These are phyloP conservation scores for Epsilonema sp. DNA, from an alignment of 2,888 invertebrate species.

Conservation along the genomic window DNA sequence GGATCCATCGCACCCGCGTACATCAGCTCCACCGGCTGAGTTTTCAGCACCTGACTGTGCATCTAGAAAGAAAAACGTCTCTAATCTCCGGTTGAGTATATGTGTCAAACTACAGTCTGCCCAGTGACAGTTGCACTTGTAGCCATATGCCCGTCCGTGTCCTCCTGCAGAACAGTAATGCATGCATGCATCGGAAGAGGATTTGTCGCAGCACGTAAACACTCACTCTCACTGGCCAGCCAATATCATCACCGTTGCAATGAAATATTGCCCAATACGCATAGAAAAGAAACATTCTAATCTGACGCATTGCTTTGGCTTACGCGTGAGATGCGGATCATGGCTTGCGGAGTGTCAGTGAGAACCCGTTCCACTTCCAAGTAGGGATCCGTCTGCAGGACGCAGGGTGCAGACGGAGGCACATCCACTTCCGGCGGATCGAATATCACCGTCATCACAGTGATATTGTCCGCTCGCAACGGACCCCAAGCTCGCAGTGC, in stretches of 20 bases:
- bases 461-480: conserved; percentile 86
- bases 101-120: no score
- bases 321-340: conserved; percentile 1
- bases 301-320: no score
- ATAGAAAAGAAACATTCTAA: no score
- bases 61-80: no score
- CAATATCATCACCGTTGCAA: no score
- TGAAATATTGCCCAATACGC: no score
- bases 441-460: conserved; percentile 53
- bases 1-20: conserved; percentile 8
- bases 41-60: not conserved
- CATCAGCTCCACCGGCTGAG: conserved; percentile 8
- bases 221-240: no score
- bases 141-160: no score
- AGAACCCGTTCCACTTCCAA: conserved; percentile 3
- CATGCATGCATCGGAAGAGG: no score
- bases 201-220: no score
- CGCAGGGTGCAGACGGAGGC: not conserved
- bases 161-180: no score
- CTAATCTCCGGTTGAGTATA: no score
- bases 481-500: conserved; percentile 63
- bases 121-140: not conserved
- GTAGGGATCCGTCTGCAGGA: not conserved
- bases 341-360: conserved; percentile 5
- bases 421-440: not conserved